Base-by-base conservation (phyloP, 23 tunicate genomes). In the Ascidia mentula region DNA sequence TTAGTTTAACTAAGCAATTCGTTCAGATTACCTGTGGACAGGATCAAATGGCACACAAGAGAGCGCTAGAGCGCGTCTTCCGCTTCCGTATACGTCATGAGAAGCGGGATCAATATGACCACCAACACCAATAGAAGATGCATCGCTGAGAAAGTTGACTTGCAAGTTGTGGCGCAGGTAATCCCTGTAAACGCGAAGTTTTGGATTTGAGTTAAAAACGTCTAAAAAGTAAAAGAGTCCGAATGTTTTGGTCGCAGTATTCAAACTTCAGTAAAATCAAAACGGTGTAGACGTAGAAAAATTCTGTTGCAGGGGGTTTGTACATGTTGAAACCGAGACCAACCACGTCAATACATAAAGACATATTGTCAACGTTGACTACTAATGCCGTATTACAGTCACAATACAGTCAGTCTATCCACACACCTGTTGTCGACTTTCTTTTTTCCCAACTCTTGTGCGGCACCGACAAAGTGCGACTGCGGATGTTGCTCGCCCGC, bases 1-100 rank as follows among this genome's bases (percentile, higher is more conserved):
- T 20, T 53, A 53, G 7, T 6, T 3, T 53, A 9, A 53, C 65
- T 9, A 53, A 53, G 22, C 13, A 53, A 3, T 6, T 26, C 24
- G 24, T 20, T 3, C 35, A 45, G 7, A 59, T 31, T 39, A 88
- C 93, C 90, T 93, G 69, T 72, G 74, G 37, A 75, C 46, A 18
- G 88, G 74, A 59, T 93, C 89, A 80, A 85, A 88, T 6, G 98
- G 98, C 13, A 93, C 98, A 80, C 87, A 46, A 45, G 98, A 88
- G 38, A 93, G 88, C 33, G 93, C 89, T 9, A 93, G 72, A 38
- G 98, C 98, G 40, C 87, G 45, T 60, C 77, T 84, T 59, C 98
- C 98, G 36, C 90, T 86, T 40, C 38, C 93, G 40, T 93, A 93
- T 6, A 93, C 87, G 70, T 93, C 98, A 73, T 91, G 97, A 28